Evolutionary conservation across 2,797 vertebrate genomes (phyloP).

Genomic region (Anabas testudineus): DNA sequence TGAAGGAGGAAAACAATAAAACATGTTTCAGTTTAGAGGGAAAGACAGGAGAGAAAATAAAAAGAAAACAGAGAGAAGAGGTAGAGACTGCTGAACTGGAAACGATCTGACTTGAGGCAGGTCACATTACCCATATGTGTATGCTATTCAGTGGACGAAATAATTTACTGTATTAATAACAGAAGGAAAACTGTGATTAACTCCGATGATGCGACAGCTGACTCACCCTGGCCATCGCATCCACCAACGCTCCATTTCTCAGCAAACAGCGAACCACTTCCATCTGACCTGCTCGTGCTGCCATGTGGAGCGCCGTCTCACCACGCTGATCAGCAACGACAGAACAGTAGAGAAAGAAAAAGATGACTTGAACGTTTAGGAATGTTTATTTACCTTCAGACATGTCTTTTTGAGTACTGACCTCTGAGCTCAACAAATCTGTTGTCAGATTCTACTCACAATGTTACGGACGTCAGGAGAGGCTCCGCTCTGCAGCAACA

Average conservation of each 20-base stretch:
- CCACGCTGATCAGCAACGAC: slow-evolving; percentile 86
- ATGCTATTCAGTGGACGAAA: slow-evolving; percentile 4
- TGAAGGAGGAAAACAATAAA: background rate
- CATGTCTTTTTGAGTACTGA: background rate
- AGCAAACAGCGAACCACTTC: slow-evolving; percentile 97
- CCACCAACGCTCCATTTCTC: slow-evolving; percentile 94
- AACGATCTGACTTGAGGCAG: slow-evolving; percentile 4
- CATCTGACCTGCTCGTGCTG: slow-evolving; percentile 95
- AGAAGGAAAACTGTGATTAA: slow-evolving; percentile 13
- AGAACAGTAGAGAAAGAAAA: slow-evolving; percentile 16
- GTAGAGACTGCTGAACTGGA: slow-evolving; percentile 1
- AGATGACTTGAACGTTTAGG: no score
- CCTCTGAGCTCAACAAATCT: background rate
- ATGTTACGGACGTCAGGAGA: slow-evolving; percentile 98
- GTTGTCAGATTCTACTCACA: slow-evolving; percentile 85
- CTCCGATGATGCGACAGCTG: slow-evolving; percentile 10
- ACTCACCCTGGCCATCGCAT: slow-evolving; percentile 95
- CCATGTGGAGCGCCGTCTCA: slow-evolving; percentile 98
- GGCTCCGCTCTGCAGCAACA: slow-evolving; percentile 98
- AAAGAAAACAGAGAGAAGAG: background rate
- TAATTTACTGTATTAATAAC: slow-evolving; percentile 28
- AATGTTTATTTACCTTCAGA: background rate
- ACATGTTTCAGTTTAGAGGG: slow-evolving; percentile 3
- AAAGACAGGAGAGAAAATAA: background rate
- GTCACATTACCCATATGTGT: background rate